These are phyloP conservation scores for Melopsittacus undulatus DNA, from an alignment of 2,797 vertebrate genomes.

Conservation along the genomic window DNA sequence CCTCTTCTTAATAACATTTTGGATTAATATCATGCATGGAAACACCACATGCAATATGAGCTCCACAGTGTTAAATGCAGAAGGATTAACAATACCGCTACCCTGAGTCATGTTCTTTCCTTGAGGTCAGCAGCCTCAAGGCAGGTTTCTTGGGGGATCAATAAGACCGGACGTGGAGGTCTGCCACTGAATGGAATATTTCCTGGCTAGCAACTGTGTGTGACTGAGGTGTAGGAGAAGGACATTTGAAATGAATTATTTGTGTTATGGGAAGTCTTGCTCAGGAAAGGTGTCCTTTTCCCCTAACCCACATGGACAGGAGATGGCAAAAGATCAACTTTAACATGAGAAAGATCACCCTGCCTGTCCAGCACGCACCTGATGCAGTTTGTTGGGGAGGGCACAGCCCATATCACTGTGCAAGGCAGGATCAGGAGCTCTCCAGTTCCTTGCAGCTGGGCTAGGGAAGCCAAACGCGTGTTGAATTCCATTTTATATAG, in stretches of 20 bases:
- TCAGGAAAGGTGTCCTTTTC: neutral
- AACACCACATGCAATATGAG: neutral
- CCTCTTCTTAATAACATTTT: neutral
- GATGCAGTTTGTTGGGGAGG: neutral
- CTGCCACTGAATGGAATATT: rapidly evolving
- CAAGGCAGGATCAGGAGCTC: neutral
- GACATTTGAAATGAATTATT: neutral
- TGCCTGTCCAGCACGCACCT: neutral
- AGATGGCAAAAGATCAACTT: neutral
- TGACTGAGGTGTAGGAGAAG: neutral
- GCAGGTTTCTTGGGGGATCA: neutral
- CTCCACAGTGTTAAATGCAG: neutral
- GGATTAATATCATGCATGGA: neutral
- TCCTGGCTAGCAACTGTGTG: neutral
- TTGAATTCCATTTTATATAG: neutral
- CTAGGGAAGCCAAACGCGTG: neutral
- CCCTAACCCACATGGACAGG: neutral
- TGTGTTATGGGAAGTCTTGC: neutral
- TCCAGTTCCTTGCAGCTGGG: neutral
- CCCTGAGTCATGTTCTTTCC: rapidly evolving
- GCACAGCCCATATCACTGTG: neutral
- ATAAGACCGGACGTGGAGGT: rapidly evolving
- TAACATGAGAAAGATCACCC: neutral
- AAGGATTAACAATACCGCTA: neutral
- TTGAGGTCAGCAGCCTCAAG: neutral